Base-by-base conservation (phyloP, 1,140 invertebrate genomes). In the Trissolcus basalis region DNA sequence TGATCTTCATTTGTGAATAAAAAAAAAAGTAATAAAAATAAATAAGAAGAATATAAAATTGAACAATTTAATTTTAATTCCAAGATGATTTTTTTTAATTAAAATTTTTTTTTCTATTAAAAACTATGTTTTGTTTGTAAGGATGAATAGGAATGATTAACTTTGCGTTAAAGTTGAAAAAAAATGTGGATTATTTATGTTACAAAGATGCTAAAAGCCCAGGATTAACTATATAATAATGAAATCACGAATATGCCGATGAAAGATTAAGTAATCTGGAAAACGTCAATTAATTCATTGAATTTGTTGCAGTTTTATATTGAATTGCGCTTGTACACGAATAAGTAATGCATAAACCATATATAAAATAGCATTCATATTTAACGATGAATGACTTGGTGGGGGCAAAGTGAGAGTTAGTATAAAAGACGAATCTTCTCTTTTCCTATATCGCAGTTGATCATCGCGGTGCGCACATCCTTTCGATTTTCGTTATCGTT, bases 341-440 rank as follows among this genome's bases (percentile, higher is more conserved):
- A 80, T 73, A 80, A 74, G 73, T 74, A 68, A 77, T 77, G 74
- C 54, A 74, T 77, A 77, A 80, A 74, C 73, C 65, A 77, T 77
- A 75, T 27, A 27, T 74, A 80, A 77, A 74, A 80, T 61, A 65
- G 59, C 74, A 72, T 83, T 79, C 79, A 81, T 83, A 84, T 83
- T 84, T 81, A 79, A 81, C 72, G 79, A 27, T 27, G 19, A 78
- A 79, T 78, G 19, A 63, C 49, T 55, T 73, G 80, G 81, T 76
- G 82, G 85, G 85, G 85, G 79, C 82, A 83, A 86, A 85, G 86
- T 87, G 87, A 89, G 87, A 89, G 86, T 86, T 45, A 49, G 85
- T 89, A 89, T 89, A 89, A 87, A 89, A 87, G 85, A 80, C 77
- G 85, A 87, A 84, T 89, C 83, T 85, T 85, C 86, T 85, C 82